Evolutionary conservation across 2,797 vertebrate genomes (phyloP), one percentile per base, ranked within the genome.

Genomic region (Syndactyla subalaris): DNA sequence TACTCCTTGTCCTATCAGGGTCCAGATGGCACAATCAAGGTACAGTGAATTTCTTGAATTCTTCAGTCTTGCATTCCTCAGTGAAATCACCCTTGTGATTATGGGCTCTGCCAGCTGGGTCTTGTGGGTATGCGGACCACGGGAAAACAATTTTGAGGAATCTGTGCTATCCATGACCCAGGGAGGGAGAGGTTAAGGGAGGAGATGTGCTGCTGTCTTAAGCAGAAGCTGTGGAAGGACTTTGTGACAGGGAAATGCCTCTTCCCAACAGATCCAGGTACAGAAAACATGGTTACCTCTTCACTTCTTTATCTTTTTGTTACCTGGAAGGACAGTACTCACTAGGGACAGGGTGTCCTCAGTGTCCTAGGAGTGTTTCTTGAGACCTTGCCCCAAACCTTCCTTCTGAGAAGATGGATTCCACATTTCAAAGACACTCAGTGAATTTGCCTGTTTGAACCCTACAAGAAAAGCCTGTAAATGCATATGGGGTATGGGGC

Each of bases 1-100:
- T 99, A 98, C 71, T 80, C 97, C 86, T 97, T 99, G 81, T 98
- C 97, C 45, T 99, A 98, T 96, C 98, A 96, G 58, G 85, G 98
- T 51, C 97, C 93, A 55, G 98, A 98, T 17, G 98, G 98, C 57
- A 98, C 78, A 2, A 46, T 92, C 7, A 89, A 97, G 97, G 98
- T 98, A 97, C 24, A 26, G 54, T 12, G 22, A 89, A 24, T 21
- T 32, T 39, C 30, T 59, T 16, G 12, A 85, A 24, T 14, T n/a
- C 36, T 29, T 70, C 36, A 52, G 59, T 26, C 29, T 39, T 58
- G 17, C 39, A 74, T 72, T 34, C 54, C n/a, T 9, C 19, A 2
- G 29, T 51, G 51, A 52, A 51, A 72, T 76, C 29, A 66, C 7
- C 9, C 29, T 36, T 61, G 3, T 59, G 58, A 26, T 57, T 43